Percentiles rank a stretch among this genome's conserved stretches.
Evolutionary conservation across 2,888 invertebrate genomes (phyloP).

Genomic region (Euzophera pinguis): DNA sequence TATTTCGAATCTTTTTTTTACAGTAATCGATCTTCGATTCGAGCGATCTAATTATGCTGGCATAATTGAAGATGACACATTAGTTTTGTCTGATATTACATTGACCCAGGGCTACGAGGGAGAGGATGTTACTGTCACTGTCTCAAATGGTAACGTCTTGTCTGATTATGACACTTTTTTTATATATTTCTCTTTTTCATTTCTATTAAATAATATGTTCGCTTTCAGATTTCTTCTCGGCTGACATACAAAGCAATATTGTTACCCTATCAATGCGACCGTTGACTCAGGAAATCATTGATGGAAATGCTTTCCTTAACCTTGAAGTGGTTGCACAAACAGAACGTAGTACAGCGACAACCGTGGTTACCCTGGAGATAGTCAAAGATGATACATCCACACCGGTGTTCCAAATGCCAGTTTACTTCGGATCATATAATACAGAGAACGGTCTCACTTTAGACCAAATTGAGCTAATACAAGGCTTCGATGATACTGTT

Average conservation of each 20-base stretch:
- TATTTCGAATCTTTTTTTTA: constrained; percentile 23
- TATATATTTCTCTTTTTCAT: neutral
- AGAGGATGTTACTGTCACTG: constrained; percentile 26
- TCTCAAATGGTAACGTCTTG: constrained; percentile 35
- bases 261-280: constrained; percentile 43
- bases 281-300: constrained; percentile 36
- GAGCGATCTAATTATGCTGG: constrained; percentile 45
- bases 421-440: constrained; percentile 49
- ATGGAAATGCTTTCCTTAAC: constrained; percentile 43
- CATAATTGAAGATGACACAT: constrained; percentile 39
- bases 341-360: constrained; percentile 31
- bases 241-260: constrained; percentile 30
- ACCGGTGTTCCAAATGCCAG: constrained; percentile 44
- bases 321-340: constrained; percentile 43
- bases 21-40: constrained; percentile 45
- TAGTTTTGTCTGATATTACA: constrained; percentile 34
- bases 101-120: constrained; percentile 45
- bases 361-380: constrained; percentile 50
- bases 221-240: constrained; percentile 32
- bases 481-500: constrained; percentile 53
- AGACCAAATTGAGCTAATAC: constrained; percentile 42
- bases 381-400: constrained; percentile 53
- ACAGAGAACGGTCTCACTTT: constrained; percentile 33
- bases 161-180: neutral
- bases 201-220: neutral